These are phyloP conservation scores for Cryptoprocta ferox DNA, from an alignment of 2,797 vertebrate genomes.

Conservation along the genomic window DNA sequence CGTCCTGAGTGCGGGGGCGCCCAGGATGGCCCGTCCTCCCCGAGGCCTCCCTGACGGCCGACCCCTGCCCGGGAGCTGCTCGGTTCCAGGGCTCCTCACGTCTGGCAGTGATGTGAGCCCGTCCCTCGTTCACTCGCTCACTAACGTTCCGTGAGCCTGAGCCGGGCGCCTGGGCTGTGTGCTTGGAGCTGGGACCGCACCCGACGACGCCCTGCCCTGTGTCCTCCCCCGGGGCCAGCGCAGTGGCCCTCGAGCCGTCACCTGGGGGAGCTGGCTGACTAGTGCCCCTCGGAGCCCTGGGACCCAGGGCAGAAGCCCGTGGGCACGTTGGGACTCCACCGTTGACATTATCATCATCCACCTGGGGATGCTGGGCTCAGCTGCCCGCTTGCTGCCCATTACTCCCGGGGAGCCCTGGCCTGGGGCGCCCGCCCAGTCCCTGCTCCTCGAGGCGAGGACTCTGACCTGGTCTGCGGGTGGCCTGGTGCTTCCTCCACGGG, in stretches of 20 bases:
- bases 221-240: not conserved
- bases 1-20: not conserved
- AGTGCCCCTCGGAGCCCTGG: not conserved
- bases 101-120: not conserved
- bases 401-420: not conserved
- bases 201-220: not conserved
- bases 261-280: rapidly evolving
- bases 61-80: not conserved
- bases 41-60: rapidly evolving
- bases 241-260: not conserved
- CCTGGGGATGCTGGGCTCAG: not conserved
- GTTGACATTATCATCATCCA: too few relatives aligned
- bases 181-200: not conserved
- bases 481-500: too few relatives aligned
- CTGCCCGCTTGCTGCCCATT: not conserved
- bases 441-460: not conserved
- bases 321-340: not conserved
- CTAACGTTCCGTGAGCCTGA: not conserved
- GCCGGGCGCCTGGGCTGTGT: not conserved
- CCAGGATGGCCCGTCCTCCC: not conserved
- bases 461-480: not conserved
- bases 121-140: rapidly evolving
- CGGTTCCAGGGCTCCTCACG: not conserved
- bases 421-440: not conserved
- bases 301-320: not conserved